Conservation (phyloP, 2,113 vertebrate species). For the Isichthys henryi region DNA sequence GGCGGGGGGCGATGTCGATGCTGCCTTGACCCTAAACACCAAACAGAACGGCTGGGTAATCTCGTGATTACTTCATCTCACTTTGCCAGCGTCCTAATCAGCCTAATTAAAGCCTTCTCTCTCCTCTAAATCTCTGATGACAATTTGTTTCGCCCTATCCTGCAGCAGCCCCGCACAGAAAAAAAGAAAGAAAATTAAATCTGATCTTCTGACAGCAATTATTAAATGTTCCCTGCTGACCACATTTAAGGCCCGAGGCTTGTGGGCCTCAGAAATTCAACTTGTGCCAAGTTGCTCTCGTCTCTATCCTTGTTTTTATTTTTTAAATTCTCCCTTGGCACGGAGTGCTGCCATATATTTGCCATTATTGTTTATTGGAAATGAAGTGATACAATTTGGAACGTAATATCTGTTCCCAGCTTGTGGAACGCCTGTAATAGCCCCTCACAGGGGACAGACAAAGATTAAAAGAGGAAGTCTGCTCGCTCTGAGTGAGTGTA, state of each 20-base stretch:
- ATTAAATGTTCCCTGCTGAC: slow-evolving; percentile 98
- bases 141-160: slow-evolving; percentile 97
- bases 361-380: slow-evolving; percentile 4
- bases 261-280: slow-evolving; percentile 68
- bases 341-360: background rate
- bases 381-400: slow-evolving; percentile 12
- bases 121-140: slow-evolving; percentile 94
- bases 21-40: slow-evolving; percentile 42
- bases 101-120: slow-evolving; percentile 98
- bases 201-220: slow-evolving; percentile 99
- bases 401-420: slow-evolving; percentile 4
- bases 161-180: slow-evolving; percentile 87
- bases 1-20: slow-evolving; percentile 33
- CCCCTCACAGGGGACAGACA: background rate
- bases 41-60: slow-evolving; percentile 63
- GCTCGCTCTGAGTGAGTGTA: background rate
- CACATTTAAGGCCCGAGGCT: slow-evolving; percentile 90
- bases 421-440: slow-evolving; percentile 1
- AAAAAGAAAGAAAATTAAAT: slow-evolving; percentile 83
- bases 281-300: slow-evolving; percentile 51
- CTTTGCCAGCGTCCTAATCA: slow-evolving; percentile 82
- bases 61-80: slow-evolving; percentile 72
- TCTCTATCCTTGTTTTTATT: background rate
- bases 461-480: slow-evolving; percentile 10
- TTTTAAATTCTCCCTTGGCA: background rate